A percentile compares a stretch with the other conserved stretches of the same genome.
Evolutionary conservation across 2,888 invertebrate species (phyloP).

Genomic region (Anticlea derivata): DNA sequence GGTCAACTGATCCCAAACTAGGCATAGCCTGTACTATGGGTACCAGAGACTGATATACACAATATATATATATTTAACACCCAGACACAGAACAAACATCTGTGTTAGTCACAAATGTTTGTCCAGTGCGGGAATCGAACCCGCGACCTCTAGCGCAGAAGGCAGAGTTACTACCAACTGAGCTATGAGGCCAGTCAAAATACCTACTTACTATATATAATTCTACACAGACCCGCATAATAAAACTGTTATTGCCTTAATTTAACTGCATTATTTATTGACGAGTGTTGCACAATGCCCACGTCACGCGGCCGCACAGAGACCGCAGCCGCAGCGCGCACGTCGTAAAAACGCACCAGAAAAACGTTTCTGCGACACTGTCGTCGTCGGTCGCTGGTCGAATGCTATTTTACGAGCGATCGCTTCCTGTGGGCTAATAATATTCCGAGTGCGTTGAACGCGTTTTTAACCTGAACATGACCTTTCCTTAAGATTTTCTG

Average conservation of each 20-base stretch:
- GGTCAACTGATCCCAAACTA: too few relatives aligned
- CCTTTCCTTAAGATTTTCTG: conserved; percentile 10
- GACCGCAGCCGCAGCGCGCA: conserved; percentile 39
- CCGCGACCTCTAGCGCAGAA: too few relatives aligned
- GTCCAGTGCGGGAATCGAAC: too few relatives aligned
- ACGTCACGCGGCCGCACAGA: conserved; percentile 37
- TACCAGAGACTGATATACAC: too few relatives aligned
- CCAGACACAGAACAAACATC: too few relatives aligned
- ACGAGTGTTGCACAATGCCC: conserved; percentile 45
- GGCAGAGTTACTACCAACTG: too few relatives aligned
- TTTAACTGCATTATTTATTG: conserved; percentile 51
- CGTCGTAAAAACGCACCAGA: conserved; percentile 48
- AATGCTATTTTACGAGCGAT: conserved; percentile 55
- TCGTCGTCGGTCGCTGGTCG: conserved; percentile 36
- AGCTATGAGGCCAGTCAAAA: too few relatives aligned
- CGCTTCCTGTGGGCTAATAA: conserved; percentile 54
- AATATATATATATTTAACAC: too few relatives aligned
- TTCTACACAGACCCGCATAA: conserved; percentile 34
- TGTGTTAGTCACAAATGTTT: too few relatives aligned
- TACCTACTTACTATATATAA: too few relatives aligned
- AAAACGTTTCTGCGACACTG: conserved; percentile 38
- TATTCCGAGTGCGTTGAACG: conserved; percentile 43
- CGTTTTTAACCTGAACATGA: conserved; percentile 24
- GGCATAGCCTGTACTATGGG: too few relatives aligned
- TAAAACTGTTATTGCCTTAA: conserved; percentile 49